Evolutionary conservation across 1,140 invertebrate species (phyloP).

Genomic region (Andricus grossulariae): DNA sequence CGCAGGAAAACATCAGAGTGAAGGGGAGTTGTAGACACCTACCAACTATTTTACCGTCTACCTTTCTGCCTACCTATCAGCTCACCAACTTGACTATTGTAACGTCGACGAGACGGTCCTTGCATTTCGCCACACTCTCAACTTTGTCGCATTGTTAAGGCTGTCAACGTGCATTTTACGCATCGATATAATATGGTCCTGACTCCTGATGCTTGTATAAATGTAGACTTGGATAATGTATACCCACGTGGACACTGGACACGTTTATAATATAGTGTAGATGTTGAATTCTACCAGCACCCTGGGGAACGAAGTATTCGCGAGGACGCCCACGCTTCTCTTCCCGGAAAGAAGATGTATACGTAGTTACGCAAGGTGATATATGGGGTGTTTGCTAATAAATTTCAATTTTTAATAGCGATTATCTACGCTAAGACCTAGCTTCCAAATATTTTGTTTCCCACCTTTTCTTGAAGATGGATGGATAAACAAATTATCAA

Average conservation of each 20-base stretch:
- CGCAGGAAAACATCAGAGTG: constrained; percentile 25
- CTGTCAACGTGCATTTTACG: constrained; percentile 52
- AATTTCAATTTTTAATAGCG: not conserved
- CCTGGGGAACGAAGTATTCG: not conserved
- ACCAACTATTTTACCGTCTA: no score
- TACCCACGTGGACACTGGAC: no score
- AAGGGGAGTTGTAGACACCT: not conserved
- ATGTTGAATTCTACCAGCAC: no score
- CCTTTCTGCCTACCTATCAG: not conserved
- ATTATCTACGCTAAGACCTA: not conserved
- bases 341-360: constrained; percentile 12
- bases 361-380: not conserved
- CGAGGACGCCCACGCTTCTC: constrained; percentile 1
- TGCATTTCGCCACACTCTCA: constrained; percentile 53
- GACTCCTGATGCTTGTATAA: not conserved
- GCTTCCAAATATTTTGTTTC: no score
- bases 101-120: constrained; percentile 32
- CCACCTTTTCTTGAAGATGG: no score
- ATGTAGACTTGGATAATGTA: not conserved
- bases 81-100: constrained; percentile 54
- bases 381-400: not conserved
- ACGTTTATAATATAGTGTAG: no score
- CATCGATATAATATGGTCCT: not conserved
- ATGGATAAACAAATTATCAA: no score
- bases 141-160: constrained; percentile 57